phyloP scores from a whole-genome alignment of 2,888 invertebrate genomes.

The Villa cingulata region DNA sequence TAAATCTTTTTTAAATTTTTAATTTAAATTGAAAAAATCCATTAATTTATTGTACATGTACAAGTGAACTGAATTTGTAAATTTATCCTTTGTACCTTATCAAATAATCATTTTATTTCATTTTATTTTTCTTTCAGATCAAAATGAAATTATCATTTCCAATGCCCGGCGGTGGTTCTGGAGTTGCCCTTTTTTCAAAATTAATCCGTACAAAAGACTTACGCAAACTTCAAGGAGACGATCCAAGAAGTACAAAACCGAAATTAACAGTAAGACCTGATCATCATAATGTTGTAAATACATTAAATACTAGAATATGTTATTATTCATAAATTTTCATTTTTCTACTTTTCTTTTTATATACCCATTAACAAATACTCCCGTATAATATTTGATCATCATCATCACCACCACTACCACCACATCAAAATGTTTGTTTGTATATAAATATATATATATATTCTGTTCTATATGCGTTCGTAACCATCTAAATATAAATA shows the following conservation, averaged over 20 bases:
- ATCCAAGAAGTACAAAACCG: constrained; percentile 44
- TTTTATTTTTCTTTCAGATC: background rate
- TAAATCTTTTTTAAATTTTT: too few relatives aligned
- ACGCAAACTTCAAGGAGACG: constrained; percentile 34
- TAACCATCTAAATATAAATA: too few relatives aligned
- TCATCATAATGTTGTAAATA: background rate
- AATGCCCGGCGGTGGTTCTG: constrained; percentile 36
- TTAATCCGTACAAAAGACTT: constrained; percentile 70
- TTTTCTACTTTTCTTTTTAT: background rate
- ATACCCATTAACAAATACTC: too few relatives aligned
- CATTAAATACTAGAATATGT: background rate
- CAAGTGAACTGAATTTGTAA: too few relatives aligned
- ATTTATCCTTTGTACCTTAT: too few relatives aligned
- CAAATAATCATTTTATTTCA: too few relatives aligned
- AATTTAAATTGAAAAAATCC: too few relatives aligned
- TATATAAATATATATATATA: background rate
- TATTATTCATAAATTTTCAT: background rate
- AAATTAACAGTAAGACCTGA: constrained; percentile 54
- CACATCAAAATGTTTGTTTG: too few relatives aligned
- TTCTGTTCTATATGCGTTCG: too few relatives aligned
- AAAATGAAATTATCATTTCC: constrained; percentile 36
- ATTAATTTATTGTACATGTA: too few relatives aligned
- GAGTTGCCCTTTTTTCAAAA: constrained; percentile 65
- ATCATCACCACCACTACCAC: too few relatives aligned
- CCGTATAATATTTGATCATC: too few relatives aligned